Conservation (phyloP, 1,140 invertebrate genomes). For the Trachymyrmex septentrionalis region DNA sequence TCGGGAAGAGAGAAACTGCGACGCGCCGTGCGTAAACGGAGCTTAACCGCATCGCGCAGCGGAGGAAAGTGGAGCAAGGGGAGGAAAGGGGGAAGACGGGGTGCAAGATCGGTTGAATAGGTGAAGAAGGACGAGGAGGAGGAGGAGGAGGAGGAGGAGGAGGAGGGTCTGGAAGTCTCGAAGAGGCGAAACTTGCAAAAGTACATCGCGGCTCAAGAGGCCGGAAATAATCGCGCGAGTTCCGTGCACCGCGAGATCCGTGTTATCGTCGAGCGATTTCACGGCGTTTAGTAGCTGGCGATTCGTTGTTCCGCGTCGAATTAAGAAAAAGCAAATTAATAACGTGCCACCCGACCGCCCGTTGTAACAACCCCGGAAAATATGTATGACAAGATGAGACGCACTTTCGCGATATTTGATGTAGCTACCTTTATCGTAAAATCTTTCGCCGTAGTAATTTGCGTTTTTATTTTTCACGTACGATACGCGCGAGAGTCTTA, state of each 20-base stretch:
- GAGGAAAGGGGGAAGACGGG: background rate
- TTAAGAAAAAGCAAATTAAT: constrained; percentile 50
- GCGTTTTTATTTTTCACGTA: background rate
- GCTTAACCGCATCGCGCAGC: constrained; percentile 78
- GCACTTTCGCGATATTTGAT: background rate
- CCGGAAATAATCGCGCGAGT: constrained; percentile 85
- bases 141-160: background rate
- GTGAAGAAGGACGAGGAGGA: too few species aligned
- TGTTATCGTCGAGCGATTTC: constrained; percentile 76
- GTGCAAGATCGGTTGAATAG: background rate
- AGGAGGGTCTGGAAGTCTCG: constrained; percentile 68
- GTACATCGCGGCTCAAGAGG: constrained; percentile 85
- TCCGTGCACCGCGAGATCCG: constrained; percentile 70
- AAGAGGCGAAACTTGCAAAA: constrained; percentile 83
- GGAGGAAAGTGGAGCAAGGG: constrained; percentile 28
- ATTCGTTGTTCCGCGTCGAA: constrained; percentile 71
- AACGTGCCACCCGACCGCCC: background rate
- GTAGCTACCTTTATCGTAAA: background rate
- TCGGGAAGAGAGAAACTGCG: constrained; percentile 80
- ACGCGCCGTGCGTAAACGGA: constrained; percentile 81
- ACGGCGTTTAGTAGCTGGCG: constrained; percentile 80
- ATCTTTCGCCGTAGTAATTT: background rate
- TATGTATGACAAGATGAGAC: background rate
- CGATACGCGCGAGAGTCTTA: background rate
- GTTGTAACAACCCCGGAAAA: constrained; percentile 9